Evolutionary conservation across 2,113 vertebrate species (phyloP).

Genomic region (Chaetodon trifascialis): DNA sequence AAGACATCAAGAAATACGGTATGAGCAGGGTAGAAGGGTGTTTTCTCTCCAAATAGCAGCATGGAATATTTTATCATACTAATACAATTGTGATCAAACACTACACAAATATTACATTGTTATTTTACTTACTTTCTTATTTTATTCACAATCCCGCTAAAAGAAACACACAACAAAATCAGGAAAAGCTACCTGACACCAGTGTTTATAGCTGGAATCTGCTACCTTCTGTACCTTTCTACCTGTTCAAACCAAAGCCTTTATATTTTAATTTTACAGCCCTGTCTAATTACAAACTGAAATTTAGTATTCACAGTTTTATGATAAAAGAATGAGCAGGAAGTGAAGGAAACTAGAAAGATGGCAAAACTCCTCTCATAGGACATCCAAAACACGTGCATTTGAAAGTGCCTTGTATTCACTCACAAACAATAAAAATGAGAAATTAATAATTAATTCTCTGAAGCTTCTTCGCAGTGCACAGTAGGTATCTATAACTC

Average conservation of each 20-base stretch:
- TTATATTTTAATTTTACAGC: background rate
- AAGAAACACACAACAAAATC: background rate
- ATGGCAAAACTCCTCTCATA: background rate
- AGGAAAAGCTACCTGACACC: background rate
- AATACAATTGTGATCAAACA: background rate
- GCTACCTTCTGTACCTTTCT: background rate
- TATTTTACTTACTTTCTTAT: background rate
- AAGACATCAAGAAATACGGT: background rate
- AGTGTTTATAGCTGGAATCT: background rate
- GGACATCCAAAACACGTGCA: background rate
- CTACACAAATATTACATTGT: background rate
- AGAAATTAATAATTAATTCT: background rate
- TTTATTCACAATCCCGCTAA: background rate
- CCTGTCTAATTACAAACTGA: background rate
- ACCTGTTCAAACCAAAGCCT: background rate
- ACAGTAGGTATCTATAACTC: fast-evolving
- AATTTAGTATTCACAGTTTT: background rate
- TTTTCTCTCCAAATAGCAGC: background rate
- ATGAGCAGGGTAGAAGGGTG: background rate
- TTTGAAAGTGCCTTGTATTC: background rate
- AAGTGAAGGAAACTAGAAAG: background rate
- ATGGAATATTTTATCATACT: background rate
- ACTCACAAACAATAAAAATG: background rate
- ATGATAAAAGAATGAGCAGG: background rate
- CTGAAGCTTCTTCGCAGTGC: background rate